These are phyloP conservation scores for Drosophila ironensis DNA, from an alignment of 1,140 invertebrate species.

Conservation along the genomic window DNA sequence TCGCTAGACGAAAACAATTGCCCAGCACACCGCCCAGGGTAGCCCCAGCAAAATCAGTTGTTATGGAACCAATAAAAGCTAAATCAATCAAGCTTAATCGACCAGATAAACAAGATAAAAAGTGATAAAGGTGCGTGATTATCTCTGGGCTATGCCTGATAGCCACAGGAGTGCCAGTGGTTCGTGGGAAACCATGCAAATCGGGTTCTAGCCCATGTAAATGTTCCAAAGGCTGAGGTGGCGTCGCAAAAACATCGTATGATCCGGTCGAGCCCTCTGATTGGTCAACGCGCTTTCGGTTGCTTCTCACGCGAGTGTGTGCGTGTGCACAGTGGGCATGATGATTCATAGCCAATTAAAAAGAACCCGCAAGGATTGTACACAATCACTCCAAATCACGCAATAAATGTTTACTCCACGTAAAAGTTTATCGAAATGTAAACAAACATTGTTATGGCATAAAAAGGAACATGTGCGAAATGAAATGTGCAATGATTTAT, in stretches of 20 bases:
- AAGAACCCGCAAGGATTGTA: too few relatives aligned
- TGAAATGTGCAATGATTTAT: not conserved
- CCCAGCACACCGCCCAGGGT: not conserved
- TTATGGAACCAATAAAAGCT: conserved; percentile 15
- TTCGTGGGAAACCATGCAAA: not conserved
- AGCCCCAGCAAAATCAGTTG: not conserved
- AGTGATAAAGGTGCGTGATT: conserved; percentile 9
- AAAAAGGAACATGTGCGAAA: too few relatives aligned
- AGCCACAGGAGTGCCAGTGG: not conserved
- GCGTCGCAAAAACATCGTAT: conserved; percentile 61
- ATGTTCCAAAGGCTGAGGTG: conserved; percentile 26
- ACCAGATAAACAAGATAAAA: not conserved
- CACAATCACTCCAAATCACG: too few relatives aligned
- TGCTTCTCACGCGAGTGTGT: conserved; percentile 29
- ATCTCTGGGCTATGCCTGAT: not conserved
- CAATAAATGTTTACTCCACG: too few relatives aligned
- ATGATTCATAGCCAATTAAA: not conserved
- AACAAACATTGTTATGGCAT: too few relatives aligned
- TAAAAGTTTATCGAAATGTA: too few relatives aligned
- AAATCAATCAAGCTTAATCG: not conserved
- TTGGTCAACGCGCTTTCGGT: conserved; percentile 51
- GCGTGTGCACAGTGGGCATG: conserved; percentile 25
- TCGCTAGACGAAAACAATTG: not conserved
- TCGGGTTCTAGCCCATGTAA: not conserved
- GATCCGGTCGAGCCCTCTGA: conserved; percentile 60